A percentile compares a stretch with the other conserved stretches of the same genome.
Evolutionary conservation across 2,797 vertebrate genomes (phyloP).

Genomic region (Falco columbarius): DNA sequence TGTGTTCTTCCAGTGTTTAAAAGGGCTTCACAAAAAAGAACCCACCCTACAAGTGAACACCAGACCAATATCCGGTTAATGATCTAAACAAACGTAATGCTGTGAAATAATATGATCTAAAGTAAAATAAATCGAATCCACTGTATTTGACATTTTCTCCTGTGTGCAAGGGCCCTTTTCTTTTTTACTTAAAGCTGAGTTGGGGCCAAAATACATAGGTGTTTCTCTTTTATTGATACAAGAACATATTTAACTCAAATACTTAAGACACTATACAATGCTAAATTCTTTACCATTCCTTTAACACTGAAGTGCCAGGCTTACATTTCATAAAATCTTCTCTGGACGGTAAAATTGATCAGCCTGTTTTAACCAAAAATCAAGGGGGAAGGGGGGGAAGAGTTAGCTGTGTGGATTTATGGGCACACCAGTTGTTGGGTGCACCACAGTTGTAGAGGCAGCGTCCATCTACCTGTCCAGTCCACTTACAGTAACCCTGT

Average conservation of each 20-base stretch:
- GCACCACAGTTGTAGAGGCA: not conserved
- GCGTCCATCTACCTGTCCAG: not conserved
- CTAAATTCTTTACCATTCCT: not conserved
- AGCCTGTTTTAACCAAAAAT: not conserved
- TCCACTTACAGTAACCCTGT: not conserved
- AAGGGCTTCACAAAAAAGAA: not conserved
- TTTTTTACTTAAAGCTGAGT: not conserved
- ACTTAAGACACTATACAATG: not conserved
- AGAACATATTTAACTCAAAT: not conserved
- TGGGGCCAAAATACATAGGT: not conserved
- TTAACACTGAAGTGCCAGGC: not conserved
- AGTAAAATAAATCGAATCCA: not conserved
- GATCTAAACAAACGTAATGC: not conserved
- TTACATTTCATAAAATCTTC: not conserved
- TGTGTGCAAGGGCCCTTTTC: not conserved
- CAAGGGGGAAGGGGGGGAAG: fast-evolving
- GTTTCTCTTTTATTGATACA: not conserved
- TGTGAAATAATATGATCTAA: not conserved
- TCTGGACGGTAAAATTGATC: not conserved
- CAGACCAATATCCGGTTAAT: not conserved
- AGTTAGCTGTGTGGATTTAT: not conserved
- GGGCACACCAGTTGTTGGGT: not conserved
- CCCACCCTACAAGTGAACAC: not conserved
- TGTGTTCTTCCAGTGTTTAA: not conserved
- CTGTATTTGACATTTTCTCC: not conserved